Base-by-base conservation (phyloP, 1,140 invertebrate species). In the Drosophila bocqueti region DNA sequence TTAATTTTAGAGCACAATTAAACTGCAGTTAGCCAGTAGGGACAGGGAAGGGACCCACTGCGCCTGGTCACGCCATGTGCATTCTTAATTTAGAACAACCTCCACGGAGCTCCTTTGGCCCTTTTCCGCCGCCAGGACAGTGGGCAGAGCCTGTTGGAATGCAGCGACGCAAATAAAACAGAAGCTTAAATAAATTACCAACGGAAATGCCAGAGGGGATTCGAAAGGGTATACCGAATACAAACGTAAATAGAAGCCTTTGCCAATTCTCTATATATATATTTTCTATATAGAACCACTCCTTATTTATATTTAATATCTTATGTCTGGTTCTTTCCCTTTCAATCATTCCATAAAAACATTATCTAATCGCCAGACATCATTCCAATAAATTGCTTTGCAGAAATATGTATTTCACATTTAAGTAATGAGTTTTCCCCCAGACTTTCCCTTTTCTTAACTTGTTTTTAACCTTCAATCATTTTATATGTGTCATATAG, bases 401-500 rank as follows among this genome's bases (percentile, higher is more conserved):
- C 34, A 55, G 34, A 38, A 55, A 13, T 38, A 38, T 24, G 34
- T 38, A 16, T 10, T 55, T 24, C 36, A 55, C 34, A 40, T 55
- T 40, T 55, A 55, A 55, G 54, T 55, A 55, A 55, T 55, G 34
- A 55, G 21, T 40, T 55, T 40, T 55, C 21, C 54, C 21, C 36
- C 3, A n/a, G 34, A 40, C 54, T 38, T 38, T 24, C 54, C 36
- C 9, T 24, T 55, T 24, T 24, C 21, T n/a, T 24, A 40, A 55
- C 54, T 38, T 36, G 31, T 21, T 36, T 36, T 55, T 38, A 5
- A 36, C 54, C 54, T 40, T 50, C 29, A 55, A 61, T 31, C 46
- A 34, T 61, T 61, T 61, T 61, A 52, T 61, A 61, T 34, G 38
- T 54, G 59, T 7, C 46, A 61, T 54, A 61, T 54, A 61, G 54